These are phyloP conservation scores for Chelonus insularis DNA, from an alignment of 1,140 invertebrate genomes.

Conservation along the genomic window DNA sequence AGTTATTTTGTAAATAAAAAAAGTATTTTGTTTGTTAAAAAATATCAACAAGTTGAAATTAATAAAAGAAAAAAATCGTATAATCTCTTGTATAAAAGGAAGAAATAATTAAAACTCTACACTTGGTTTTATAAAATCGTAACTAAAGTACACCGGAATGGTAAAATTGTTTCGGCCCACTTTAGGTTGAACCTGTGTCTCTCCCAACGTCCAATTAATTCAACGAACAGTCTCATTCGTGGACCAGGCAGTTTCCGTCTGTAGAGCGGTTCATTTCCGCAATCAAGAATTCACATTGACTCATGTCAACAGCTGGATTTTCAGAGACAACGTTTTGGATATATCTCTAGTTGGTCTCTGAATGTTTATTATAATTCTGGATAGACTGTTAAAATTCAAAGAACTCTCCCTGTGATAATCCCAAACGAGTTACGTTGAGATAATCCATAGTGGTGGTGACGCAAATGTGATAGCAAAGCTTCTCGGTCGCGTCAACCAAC, in stretches of 20 bases:
- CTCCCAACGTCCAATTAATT: slow-evolving; percentile 26
- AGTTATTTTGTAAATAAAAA: too few relatives aligned
- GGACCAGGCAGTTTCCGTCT: slow-evolving; percentile 10
- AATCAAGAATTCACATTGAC: slow-evolving; percentile 45
- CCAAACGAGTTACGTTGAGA: slow-evolving; percentile 8
- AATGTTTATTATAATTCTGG: neutral
- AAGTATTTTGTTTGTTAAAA: too few relatives aligned
- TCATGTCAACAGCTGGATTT: slow-evolving; percentile 34
- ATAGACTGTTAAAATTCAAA: neutral
- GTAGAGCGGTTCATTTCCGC: slow-evolving; percentile 36
- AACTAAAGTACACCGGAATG: slow-evolving; percentile 7
- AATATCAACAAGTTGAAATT: too few relatives aligned
- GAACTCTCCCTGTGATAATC: neutral
- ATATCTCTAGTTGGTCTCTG: too few relatives aligned
- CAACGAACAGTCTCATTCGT: slow-evolving; percentile 26
- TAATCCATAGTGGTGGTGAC: slow-evolving; percentile 12
- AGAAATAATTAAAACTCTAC: too few relatives aligned
- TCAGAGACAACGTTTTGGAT: neutral
- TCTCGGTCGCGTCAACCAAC: slow-evolving; percentile 5
- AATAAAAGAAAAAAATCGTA: too few relatives aligned
- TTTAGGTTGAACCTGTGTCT: slow-evolving; percentile 17
- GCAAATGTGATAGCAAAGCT: slow-evolving; percentile 5
- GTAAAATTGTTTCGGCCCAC: slow-evolving; percentile 23
- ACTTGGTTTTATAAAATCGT: too few relatives aligned
- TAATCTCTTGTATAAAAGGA: too few relatives aligned